A percentile compares a stretch with the other conserved stretches of the same genome.
These are phyloP conservation scores for Amaurobius ferox DNA, from an alignment of 2,888 invertebrate species.

Conservation along the genomic window DNA sequence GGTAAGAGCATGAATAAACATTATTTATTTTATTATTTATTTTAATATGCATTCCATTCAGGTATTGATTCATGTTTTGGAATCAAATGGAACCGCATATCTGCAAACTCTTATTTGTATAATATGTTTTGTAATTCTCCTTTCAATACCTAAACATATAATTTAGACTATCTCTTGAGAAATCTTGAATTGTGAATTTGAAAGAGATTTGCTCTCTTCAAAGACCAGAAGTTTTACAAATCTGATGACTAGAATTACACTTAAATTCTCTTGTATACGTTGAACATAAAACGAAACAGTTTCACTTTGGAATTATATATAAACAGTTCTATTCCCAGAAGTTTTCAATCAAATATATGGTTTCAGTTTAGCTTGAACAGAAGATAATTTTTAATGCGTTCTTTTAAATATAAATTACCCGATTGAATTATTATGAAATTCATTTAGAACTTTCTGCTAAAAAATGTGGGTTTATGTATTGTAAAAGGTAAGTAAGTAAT, in stretches of 20 bases:
- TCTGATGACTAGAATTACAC: background rate
- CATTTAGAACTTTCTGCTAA: background rate
- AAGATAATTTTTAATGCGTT: background rate
- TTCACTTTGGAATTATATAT: constrained; percentile 6
- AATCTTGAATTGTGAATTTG: background rate
- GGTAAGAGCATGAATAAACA: too few species aligned
- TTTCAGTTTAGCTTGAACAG: background rate
- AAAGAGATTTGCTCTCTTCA: background rate
- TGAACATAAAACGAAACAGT: background rate
- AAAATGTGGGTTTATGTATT: too few species aligned
- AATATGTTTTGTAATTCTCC: background rate
- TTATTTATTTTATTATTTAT: too few species aligned
- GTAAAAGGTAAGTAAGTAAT: too few species aligned
- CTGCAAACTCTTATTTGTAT: too few species aligned
- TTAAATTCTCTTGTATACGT: background rate
- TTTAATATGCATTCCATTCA: too few species aligned
- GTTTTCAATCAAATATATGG: background rate
- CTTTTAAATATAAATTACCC: background rate
- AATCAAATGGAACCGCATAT: too few species aligned
- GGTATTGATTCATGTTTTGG: too few species aligned
- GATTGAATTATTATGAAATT: background rate
- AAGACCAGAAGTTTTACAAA: background rate
- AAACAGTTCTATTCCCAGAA: background rate
- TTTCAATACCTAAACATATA: background rate
- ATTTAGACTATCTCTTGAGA: background rate